Conservation (phyloP, 2,797 vertebrate species). For the Tiaroga cobitis region DNA sequence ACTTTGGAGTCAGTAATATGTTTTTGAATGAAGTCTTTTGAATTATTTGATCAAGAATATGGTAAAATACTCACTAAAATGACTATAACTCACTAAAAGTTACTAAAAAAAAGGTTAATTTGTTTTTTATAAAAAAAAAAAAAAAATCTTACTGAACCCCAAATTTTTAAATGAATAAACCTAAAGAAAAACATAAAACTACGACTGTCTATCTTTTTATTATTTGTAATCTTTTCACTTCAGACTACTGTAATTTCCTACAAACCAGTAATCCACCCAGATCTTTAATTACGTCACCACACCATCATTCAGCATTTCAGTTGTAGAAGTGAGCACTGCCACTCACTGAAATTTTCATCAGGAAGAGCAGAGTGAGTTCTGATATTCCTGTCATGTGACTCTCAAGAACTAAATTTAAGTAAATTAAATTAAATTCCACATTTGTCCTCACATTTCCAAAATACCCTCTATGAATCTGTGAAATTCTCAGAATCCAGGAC, state of each 20-base stretch:
- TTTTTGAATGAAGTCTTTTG: neutral
- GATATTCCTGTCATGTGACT: neutral
- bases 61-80: neutral
- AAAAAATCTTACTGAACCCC: neutral
- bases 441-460: neutral
- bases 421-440: too few relatives aligned
- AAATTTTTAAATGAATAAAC: neutral
- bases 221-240: neutral
- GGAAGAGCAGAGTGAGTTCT: neutral
- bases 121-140: too few relatives aligned
- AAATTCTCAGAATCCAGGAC: neutral
- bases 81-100: too few relatives aligned
- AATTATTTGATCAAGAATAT: neutral
- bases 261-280: neutral
- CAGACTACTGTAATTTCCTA: neutral
- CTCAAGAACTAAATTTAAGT: neutral
- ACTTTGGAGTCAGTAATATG: neutral
- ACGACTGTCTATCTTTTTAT: neutral
- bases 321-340: neutral
- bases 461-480: neutral
- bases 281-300: neutral
- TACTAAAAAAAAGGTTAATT: too few relatives aligned
- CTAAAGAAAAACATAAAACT: neutral
- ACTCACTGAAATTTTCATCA: neutral
- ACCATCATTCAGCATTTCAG: neutral